Evolutionary conservation across 2,888 invertebrate species (phyloP).

Genomic region (Lasioglossum figueresi): DNA sequence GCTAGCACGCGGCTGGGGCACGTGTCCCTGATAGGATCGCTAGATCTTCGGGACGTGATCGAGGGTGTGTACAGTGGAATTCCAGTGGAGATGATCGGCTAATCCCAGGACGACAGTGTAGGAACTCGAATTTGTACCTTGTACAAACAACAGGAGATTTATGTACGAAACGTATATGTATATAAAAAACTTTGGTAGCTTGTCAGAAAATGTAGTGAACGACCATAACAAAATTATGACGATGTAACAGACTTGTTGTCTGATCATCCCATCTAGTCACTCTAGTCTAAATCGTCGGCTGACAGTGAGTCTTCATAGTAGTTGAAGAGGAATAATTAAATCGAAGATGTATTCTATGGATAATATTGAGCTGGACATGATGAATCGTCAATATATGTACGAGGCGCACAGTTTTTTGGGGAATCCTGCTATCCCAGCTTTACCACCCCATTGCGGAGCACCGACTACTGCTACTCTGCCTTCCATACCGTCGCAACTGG

Average conservation of each 20-base stretch:
- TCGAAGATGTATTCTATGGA: constrained; percentile 88
- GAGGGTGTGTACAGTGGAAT: constrained; percentile 41
- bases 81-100: constrained; percentile 18
- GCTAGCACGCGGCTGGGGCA: constrained; percentile 62
- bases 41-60: constrained; percentile 60
- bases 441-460: constrained; percentile 80
- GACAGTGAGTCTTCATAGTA: neutral
- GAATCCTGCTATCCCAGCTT: constrained; percentile 81
- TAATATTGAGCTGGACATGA: constrained; percentile 88
- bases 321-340: neutral
- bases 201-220: neutral
- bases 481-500: constrained; percentile 81
- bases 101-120: neutral
- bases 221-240: neutral
- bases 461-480: constrained; percentile 76
- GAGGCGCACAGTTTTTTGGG: constrained; percentile 84
- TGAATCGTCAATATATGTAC: constrained; percentile 88
- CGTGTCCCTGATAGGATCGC: constrained; percentile 66
- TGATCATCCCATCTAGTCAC: neutral
- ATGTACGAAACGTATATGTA: neutral
- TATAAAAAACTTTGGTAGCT: neutral
- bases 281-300: constrained; percentile 36
- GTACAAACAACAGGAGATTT: neutral
- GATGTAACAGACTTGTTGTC: neutral
- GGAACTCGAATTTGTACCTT: neutral